Base-by-base conservation (phyloP, 2,888 invertebrate species). In the Catotricha subobsoleta region DNA sequence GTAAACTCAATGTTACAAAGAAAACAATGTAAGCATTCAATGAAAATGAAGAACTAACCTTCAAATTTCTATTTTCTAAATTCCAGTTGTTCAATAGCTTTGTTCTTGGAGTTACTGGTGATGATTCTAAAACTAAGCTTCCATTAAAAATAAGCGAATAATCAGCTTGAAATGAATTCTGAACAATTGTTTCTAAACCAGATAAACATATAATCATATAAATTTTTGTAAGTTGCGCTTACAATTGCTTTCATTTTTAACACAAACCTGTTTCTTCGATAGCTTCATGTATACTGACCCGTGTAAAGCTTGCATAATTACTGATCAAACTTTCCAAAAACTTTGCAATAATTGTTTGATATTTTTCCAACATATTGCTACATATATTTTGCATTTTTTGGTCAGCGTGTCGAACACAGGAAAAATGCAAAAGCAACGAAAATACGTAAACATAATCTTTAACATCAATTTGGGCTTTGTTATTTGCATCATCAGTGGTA, bases 351-450 rank as follows among this genome's bases (percentile, higher is more conserved):
- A 46, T 47, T 15, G 50, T 48, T 44, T 62, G 62, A 2, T 50
- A 45, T 3, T 15, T 23, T 16, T 52, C 51, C 2, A 54, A 47
- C 3, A 62, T 47, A n/a, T 46, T 48, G 28, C 54, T 48, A 41
- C 63, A 62, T 6, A 54, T 51, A 39, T 49, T 50, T 39, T 60
- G 62, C 31, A 59, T 59, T 38, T 48, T 48, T 25, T 48, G 47
- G 18, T 52, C 50, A 0, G 56, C 53, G 42, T 46, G 44, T 45
- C 52, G 53, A 0, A 62, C 54, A 42, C 62, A 62, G 4, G 54
- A 52, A 45, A 54, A 60, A 44, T 62, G 61, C 40, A 62, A 46
- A 0, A 62, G 44, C 5, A 62, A 42, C 0, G 61, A 57, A 43
- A 59, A 62, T 2, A 55, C 50, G 41, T 56, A 60, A 4, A 60